Base-by-base conservation (phyloP, 2,888 invertebrate species). In the Artemia sinica region DNA sequence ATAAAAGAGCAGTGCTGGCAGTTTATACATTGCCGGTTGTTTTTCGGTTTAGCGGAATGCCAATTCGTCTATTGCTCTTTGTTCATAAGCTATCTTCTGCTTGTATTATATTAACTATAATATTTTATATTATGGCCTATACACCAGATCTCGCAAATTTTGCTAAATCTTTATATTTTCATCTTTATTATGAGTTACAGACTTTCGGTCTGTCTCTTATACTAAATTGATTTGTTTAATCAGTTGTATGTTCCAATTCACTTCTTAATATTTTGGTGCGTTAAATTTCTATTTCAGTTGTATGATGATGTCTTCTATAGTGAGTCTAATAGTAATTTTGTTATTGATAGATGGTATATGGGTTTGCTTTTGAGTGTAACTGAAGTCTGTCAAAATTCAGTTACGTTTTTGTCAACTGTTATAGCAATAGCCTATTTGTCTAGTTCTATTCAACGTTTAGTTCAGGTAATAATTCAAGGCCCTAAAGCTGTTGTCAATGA, bases 401-500 rank as follows among this genome's bases (percentile, higher is more conserved):
- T 82, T 48, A 79, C 80, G 69, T 74, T 82, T 58, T 75, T 79
- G 66, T 80, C 80, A 0, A 76, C 81, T 48, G 80, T 81, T 71
- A 78, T 82, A 13, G 78, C 81, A 3, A 78, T 82, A 48, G 78
- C 80, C 13, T 81, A 80, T 73, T 72, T 77, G 5, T 80, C 81
- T 2, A 77, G 77, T 70, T 74, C 76, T 58, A 74, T 78, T 28
- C 74, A 81, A 18, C 76, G 77, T n/a, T 71, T 76, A 13, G 79
- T 79, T 4, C 77, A 78, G 72, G 73, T 78, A 6, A 79, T 77
- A 70, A 75, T 80, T 11, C 77, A 77, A 71, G 79, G 80, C 10
- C 73, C 76, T 67, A 74, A 75, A 28, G 77, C 75, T 10, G 73
- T 75, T 68, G 71, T 51, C 11, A 49, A 28, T 13, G 78, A 78